Evolutionary conservation across 2,113 vertebrate species (phyloP).

Genomic region (Catharus minimus): DNA sequence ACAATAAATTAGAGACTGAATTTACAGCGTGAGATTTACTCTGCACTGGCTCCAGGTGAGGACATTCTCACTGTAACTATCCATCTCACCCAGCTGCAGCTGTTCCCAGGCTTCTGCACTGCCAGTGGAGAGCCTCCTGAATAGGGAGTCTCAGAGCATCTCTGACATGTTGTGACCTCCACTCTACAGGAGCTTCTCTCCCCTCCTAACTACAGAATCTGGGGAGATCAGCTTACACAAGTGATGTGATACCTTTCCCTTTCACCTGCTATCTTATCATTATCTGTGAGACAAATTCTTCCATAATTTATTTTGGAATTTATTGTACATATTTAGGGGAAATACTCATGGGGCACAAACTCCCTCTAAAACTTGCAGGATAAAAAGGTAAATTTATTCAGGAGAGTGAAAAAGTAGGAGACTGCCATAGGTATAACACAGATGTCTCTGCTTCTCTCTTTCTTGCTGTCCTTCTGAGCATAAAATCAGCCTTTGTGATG

Average conservation of each 20-base stretch:
- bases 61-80: background rate
- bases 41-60: background rate
- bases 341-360: fast-evolving
- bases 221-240: background rate
- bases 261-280: background rate
- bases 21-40: background rate
- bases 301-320: background rate
- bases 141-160: background rate
- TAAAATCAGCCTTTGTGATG: background rate
- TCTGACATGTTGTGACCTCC: background rate
- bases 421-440: background rate
- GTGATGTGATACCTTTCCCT: background rate
- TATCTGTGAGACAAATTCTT: background rate
- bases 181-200: background rate
- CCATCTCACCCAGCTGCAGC: background rate
- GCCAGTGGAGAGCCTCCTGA: fast-evolving
- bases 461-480: background rate
- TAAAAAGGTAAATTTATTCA: background rate
- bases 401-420: background rate
- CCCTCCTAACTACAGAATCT: background rate
- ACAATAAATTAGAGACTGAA: background rate
- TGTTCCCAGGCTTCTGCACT: background rate
- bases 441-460: background rate
- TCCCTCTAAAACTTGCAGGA: background rate
- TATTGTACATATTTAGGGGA: background rate